Conservation (phyloP, 2,888 invertebrate species). For the Cerceris rybyensis region DNA sequence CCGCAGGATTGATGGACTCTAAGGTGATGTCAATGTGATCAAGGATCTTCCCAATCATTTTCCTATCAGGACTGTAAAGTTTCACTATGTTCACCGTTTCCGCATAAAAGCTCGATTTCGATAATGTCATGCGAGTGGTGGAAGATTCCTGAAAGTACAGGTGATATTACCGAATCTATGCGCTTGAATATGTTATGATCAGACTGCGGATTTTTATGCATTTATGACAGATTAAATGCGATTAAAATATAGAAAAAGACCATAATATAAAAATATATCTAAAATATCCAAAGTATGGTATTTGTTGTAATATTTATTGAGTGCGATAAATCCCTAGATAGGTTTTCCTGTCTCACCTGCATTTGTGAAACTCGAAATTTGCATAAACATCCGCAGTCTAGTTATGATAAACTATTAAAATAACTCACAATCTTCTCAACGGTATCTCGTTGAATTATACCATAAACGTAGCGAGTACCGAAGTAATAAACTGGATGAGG, state of each 20-base stretch:
- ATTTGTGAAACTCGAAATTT: no score
- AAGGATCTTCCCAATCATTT: constrained; percentile 56
- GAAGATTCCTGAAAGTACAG: constrained; percentile 62
- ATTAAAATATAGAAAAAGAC: no score
- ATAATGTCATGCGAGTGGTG: constrained; percentile 53
- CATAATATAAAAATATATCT: no score
- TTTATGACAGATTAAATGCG: no score
- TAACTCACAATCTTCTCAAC: constrained; percentile 65
- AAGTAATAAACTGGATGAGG: constrained; percentile 58
- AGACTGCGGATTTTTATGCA: no score
- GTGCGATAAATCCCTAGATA: no score
- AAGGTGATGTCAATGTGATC: constrained; percentile 58
- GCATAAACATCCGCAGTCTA: no score
- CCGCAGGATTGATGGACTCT: constrained; percentile 58
- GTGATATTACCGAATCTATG: background rate
- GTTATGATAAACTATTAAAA: no score
- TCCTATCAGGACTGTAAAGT: constrained; percentile 55
- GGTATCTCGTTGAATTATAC: constrained; percentile 35
- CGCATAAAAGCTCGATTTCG: constrained; percentile 52
- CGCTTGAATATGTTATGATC: no score
- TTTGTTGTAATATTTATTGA: no score
- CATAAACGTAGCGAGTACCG: constrained; percentile 59
- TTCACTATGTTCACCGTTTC: constrained; percentile 59
- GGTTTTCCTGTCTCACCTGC: no score
- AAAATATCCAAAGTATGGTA: no score